A percentile compares a stretch with the other conserved stretches of the same genome.
Evolutionary conservation across 2,113 vertebrate genomes (phyloP).

Genomic region (Hylia prasina): DNA sequence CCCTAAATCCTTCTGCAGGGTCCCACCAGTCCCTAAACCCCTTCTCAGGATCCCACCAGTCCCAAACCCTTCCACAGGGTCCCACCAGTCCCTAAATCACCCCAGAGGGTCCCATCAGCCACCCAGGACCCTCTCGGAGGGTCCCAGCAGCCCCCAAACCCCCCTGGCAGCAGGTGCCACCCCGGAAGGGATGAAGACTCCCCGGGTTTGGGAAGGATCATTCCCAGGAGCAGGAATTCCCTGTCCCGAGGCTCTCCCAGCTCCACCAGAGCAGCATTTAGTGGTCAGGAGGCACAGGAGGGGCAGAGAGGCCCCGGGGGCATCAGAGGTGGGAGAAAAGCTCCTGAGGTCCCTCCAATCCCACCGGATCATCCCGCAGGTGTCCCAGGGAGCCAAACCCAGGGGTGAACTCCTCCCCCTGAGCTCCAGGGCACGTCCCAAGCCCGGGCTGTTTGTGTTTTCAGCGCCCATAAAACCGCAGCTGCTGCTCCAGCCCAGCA

Average conservation of each 20-base stretch:
- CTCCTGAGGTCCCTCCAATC: fast-evolving
- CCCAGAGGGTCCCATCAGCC: not conserved
- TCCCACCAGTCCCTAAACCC: not conserved
- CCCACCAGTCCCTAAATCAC: not conserved
- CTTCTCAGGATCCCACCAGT: fast-evolving
- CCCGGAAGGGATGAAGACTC: fast-evolving
- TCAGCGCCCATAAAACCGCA: not conserved
- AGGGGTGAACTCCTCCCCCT: not conserved
- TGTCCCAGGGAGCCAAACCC: fast-evolving
- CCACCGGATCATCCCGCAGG: fast-evolving
- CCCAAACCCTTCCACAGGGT: fast-evolving
- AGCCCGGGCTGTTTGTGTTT: not conserved
- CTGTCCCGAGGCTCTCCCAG: not conserved
- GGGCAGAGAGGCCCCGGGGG: not conserved
- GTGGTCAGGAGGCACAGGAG: not conserved
- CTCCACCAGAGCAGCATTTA: not conserved
- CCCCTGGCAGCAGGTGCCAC: not conserved
- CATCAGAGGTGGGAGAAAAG: not conserved
- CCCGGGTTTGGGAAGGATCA: fast-evolving
- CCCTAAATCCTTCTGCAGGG: fast-evolving
- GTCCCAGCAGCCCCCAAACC: not conserved
- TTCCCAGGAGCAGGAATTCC: not conserved
- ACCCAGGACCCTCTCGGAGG: not conserved
- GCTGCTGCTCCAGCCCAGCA: not conserved
- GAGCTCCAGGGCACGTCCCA: not conserved